Evolutionary conservation across 1,140 invertebrate genomes (phyloP), one percentile per base, ranked within the genome.

Genomic region (Sitobion miscanthi): DNA sequence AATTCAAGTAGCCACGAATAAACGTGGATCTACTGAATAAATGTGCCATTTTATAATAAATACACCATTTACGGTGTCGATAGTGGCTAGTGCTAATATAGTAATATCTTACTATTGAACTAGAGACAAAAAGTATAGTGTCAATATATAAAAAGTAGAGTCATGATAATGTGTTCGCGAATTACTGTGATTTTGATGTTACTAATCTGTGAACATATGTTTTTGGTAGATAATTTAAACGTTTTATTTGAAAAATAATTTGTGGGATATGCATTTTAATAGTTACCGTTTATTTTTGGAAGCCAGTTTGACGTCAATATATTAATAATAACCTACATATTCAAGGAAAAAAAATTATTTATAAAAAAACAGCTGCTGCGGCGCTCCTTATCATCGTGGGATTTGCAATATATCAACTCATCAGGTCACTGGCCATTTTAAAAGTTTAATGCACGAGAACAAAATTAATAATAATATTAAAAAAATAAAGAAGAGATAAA

Each of bases 311-410:
- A 54, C 47, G 20, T 52, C 11, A 23, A 47, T 86, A n/a, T 86
- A 69, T 69, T n/a, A 69, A 45, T 23, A 45, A 54, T 89, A 90
- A 42, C 89, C 54, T 62, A 90, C 54, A 90, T 90, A 62, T 90
- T 90, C 38, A 90, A 11, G 42, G 62, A 77, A 91, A 45, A 90
- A 35, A 23, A 83, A 9, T 42, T 42, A 23, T 38, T 21, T 21
- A 38, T 20, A 49, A 69, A 91, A 82, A 91, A 91, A 91, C 9
- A 77, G n/a, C 69, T 35, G 69, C 62, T 91, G 69, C 38, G 82
- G 45, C 69, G 38, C 69, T 52, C 7, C 69, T 91, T 91, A 91
- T 91, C 90, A 91, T 91, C 90, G 90, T 91, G 90, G 90, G 90
- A 91, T 91, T 91, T 83, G n/a, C 69, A 82, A 91, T 52, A 83